Base-by-base conservation (phyloP, 2,797 vertebrate species). In the Anas georgica region DNA sequence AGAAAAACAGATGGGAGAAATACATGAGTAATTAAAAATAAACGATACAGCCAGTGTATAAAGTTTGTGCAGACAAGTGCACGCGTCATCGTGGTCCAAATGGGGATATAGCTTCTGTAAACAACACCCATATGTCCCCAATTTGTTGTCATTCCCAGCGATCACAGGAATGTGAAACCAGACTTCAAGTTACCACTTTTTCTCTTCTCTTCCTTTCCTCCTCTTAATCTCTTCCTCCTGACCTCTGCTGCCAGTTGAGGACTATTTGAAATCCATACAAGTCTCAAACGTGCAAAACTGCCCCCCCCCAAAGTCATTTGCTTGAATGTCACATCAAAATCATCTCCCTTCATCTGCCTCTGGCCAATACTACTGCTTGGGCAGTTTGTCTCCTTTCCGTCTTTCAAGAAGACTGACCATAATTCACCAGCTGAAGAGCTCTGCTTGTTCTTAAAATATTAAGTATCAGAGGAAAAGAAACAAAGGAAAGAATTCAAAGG, bases 1-100 rank as follows among this genome's bases (percentile, higher is more conserved):
- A 76, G 55, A 48, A 66, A 92, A 86, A 18, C 52, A 94, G 78
- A 31, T 37, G 55, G 70, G 35, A 21, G 55, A 95, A 93, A 41
- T 0, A 66, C 41, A 33, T 3, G 28, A 86, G 63, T 63, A 70
- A 94, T 4, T 87, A 59, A 54, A 91, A 89, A 59, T 64, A 25
- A 69, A 81, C 85, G 52, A 52, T 17, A 37, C 28, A 81, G 58
- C 1, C 72, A 63, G n/a, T 2, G 43, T 35, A 17, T 17, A 10
- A 54, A 39, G 62, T 52, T 67, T 69, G 63, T 17, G 52, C 67
- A 75, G 21, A 8, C 5, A 28, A 67, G 17, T 4, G 22, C 59
- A 29, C 0, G 0, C 3, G 0, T 37, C 68, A 59, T 15, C 77
- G 39, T 8, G 31, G 39, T 60, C 56, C 31, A 13, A 21, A 22